Conservation (phyloP, 2,888 invertebrate genomes). For the Strigamia maritima region DNA sequence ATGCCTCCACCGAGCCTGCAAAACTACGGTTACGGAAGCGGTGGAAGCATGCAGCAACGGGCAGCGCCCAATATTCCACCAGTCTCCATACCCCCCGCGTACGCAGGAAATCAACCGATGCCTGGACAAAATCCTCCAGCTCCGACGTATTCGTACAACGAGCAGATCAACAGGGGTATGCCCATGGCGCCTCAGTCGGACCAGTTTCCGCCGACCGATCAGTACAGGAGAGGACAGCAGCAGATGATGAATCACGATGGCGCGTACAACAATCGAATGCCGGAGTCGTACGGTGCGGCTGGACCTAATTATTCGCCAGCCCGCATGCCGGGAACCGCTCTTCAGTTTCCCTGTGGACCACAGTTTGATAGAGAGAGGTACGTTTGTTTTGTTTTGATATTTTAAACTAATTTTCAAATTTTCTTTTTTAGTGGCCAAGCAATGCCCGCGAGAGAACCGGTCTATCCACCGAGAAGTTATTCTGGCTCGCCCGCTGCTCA, state of each 20-base stretch:
- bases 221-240: constrained; percentile 52
- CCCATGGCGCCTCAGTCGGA: constrained; percentile 35
- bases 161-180: constrained; percentile 37
- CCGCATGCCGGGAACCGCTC: constrained; percentile 37
- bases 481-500: constrained; percentile 22
- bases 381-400: neutral
- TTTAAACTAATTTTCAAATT: neutral
- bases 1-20: constrained; percentile 38
- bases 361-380: constrained; percentile 43
- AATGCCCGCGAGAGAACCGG: neutral
- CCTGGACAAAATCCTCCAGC: constrained; percentile 37
- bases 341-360: constrained; percentile 40
- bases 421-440: neutral
- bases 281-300: constrained; percentile 39
- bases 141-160: constrained; percentile 35
- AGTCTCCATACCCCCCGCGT: constrained; percentile 37
- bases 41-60: constrained; percentile 35
- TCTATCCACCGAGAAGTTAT: constrained; percentile 17
- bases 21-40: constrained; percentile 34
- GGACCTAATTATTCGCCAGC: constrained; percentile 31
- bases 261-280: constrained; percentile 35
- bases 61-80: constrained; percentile 38
- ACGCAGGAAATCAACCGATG: constrained; percentile 28
- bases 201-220: constrained; percentile 46
- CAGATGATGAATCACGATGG: constrained; percentile 41